Conservation (phyloP, 2,797 vertebrate genomes). For the Ambastaia sidthimunki region DNA sequence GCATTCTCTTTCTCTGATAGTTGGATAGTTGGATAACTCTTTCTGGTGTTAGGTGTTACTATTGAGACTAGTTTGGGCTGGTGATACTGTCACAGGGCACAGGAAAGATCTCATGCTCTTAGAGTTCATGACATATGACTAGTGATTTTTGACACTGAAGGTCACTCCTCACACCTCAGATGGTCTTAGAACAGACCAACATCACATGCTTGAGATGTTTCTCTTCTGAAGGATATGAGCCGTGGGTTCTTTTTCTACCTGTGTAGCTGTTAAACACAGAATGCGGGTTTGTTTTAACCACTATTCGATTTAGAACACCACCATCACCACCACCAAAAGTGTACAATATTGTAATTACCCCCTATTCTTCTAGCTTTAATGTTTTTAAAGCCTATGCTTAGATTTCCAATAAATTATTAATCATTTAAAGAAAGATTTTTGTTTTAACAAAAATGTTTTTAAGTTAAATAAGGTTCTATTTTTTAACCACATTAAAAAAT, state of each 20-base stretch:
- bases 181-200: slow-evolving; percentile 15
- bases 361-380: background rate
- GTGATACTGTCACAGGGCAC: background rate
- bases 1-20: slow-evolving; percentile 32
- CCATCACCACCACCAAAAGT: slow-evolving; percentile 29
- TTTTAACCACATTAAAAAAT: no score
- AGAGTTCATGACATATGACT: slow-evolving; percentile 30
- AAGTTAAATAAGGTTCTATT: no score
- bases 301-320: slow-evolving; percentile 21
- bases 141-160: slow-evolving; percentile 41
- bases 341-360: slow-evolving; percentile 15
- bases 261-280: slow-evolving; percentile 19
- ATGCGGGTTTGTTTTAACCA: slow-evolving; percentile 35
- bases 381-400: background rate
- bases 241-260: slow-evolving; percentile 2
- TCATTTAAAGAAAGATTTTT: background rate
- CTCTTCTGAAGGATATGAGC: slow-evolving; percentile 17
- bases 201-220: slow-evolving; percentile 23
- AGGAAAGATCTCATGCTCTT: slow-evolving; percentile 11
- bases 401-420: background rate
- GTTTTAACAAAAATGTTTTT: no score
- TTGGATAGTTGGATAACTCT: no score
- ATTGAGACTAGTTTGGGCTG: slow-evolving; percentile 55
- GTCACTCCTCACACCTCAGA: slow-evolving; percentile 38
- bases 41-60: slow-evolving; percentile 57